These are phyloP conservation scores for Nerophis ophidion DNA, from an alignment of 2,113 vertebrate species.

Conservation along the genomic window DNA sequence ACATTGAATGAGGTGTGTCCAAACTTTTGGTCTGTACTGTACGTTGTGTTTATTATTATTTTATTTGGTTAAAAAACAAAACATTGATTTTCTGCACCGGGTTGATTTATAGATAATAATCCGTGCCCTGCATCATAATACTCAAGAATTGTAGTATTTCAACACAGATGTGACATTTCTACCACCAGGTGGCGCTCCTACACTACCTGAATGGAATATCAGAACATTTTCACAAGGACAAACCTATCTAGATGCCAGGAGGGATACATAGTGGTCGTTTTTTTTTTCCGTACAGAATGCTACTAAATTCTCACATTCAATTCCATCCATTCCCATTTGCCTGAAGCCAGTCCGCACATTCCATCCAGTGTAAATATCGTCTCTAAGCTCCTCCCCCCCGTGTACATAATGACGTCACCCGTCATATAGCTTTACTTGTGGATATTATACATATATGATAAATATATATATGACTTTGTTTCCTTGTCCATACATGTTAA, in stretches of 20 bases:
- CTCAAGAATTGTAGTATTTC: too few species aligned
- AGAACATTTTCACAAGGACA: too few species aligned
- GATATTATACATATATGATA: slow-evolving; percentile 33
- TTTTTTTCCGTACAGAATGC: not conserved
- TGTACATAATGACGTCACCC: slow-evolving; percentile 59
- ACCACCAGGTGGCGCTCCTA: not conserved
- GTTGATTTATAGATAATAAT: too few species aligned
- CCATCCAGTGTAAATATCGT: slow-evolving; percentile 53
- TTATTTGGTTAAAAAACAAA: too few species aligned
- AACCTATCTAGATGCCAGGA: not conserved
- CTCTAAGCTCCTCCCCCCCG: slow-evolving; percentile 18
- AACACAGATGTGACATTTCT: not conserved
- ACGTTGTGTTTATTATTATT: too few species aligned
- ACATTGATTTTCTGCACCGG: too few species aligned
- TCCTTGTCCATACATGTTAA: slow-evolving; percentile 76
- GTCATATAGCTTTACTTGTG: slow-evolving; percentile 68
- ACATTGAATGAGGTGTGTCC: too few species aligned
- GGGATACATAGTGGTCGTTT: not conserved
- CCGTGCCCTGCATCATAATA: not conserved
- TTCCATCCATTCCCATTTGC: slow-evolving; percentile 11
- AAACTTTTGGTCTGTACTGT: too few species aligned
- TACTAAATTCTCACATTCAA: not conserved
- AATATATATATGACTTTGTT: slow-evolving; percentile 51
- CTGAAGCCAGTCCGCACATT: not conserved
- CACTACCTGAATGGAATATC: not conserved